A percentile compares a stretch with the other conserved stretches of the same genome.
These are phyloP conservation scores for Orthosia gracilis DNA, from an alignment of 2,888 invertebrate species.

Conservation along the genomic window DNA sequence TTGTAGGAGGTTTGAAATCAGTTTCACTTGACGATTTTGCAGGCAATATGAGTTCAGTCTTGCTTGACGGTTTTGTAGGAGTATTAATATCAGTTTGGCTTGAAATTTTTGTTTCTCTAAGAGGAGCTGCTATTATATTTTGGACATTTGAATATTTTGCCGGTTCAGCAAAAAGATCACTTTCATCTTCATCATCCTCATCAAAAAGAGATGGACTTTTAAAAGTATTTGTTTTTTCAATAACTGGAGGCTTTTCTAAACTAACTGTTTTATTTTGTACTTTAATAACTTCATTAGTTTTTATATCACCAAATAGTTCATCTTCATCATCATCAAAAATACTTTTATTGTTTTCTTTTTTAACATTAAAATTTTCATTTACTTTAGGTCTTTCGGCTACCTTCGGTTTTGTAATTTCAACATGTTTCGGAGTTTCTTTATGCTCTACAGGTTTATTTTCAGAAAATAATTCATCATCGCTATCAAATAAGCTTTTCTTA, in stretches of 20 bases:
- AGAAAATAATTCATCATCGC: conserved; percentile 75
- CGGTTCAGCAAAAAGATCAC: conserved; percentile 63
- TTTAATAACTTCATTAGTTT: conserved; percentile 37
- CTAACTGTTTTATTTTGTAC: conserved; percentile 45
- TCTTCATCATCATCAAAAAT: conserved; percentile 81
- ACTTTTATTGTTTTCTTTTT: conserved; percentile 58
- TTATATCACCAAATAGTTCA: conserved; percentile 73
- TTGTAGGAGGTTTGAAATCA: not conserved
- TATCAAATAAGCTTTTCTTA: conserved; percentile 74
- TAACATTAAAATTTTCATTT: conserved; percentile 44
- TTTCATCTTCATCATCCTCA: conserved; percentile 76
- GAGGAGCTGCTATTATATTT: conserved; percentile 13
- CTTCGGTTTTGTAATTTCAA: conserved; percentile 29
- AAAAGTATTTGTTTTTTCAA: conserved; percentile 46
- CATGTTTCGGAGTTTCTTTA: conserved; percentile 13
- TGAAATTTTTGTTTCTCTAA: conserved; percentile 8
- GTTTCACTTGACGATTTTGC: not conserved
- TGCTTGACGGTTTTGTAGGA: not conserved
- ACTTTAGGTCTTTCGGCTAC: conserved; percentile 28
- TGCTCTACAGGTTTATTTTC: conserved; percentile 47
- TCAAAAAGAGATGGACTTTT: conserved; percentile 77
- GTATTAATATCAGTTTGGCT: conserved; percentile 7
- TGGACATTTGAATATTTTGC: conserved; percentile 18
- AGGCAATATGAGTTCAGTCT: not conserved
- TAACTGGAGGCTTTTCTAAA: conserved; percentile 28